Evolutionary conservation across 1,140 invertebrate species (phyloP).

Genomic region (Macrostomum lignano): DNA sequence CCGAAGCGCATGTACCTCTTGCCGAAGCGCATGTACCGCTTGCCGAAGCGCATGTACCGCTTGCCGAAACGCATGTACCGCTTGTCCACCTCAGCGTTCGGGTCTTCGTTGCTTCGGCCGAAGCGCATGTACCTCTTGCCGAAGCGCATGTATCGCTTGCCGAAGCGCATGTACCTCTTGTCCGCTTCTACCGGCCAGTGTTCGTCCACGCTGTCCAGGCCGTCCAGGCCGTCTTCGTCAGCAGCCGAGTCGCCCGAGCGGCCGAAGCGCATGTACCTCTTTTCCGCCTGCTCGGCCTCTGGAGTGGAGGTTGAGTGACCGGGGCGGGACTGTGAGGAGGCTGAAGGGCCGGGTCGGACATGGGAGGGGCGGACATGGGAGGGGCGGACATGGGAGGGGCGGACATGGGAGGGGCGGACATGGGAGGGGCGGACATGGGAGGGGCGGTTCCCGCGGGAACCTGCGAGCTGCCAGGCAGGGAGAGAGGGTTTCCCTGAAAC

Average conservation of each 20-base stretch:
- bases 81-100: slow-evolving; percentile 9
- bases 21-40: slow-evolving; percentile 10
- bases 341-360: no score
- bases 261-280: slow-evolving; percentile 17
- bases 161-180: slow-evolving; percentile 15
- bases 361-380: no score
- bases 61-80: slow-evolving; percentile 14
- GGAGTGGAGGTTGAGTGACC: no score
- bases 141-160: slow-evolving; percentile 14
- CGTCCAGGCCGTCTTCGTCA: slow-evolving; percentile 9
- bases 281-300: no score
- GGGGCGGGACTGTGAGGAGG: no score
- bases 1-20: slow-evolving; percentile 16
- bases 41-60: slow-evolving; percentile 7
- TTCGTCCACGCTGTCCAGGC: slow-evolving; percentile 12
- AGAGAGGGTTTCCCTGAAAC: no score
- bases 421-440: no score
- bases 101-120: slow-evolving; percentile 5
- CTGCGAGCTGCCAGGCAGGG: no score
- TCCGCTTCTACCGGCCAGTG: no score
- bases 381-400: no score
- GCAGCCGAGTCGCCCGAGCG: slow-evolving; percentile 7
- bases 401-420: no score
- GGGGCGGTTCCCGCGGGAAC: no score
- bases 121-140: slow-evolving; percentile 5